Percentiles rank a stretch among this genome's conserved stretches.
Evolutionary conservation across 2,888 invertebrate species (phyloP).

Genomic region (Ennomos quercinarius): DNA sequence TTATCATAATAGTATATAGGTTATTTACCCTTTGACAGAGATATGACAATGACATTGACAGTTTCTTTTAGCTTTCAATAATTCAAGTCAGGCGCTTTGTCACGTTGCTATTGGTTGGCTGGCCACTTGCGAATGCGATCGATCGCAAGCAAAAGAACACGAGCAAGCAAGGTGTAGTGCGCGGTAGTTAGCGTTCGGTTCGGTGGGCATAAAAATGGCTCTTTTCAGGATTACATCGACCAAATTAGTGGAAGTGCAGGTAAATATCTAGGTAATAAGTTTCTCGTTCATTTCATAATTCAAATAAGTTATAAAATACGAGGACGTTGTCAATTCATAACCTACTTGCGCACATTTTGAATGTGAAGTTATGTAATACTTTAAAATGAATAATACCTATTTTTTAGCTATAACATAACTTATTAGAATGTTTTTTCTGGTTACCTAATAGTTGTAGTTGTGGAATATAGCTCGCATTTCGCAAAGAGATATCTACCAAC

Average conservation of each 20-base stretch:
- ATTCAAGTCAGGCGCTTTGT: too few relatives aligned
- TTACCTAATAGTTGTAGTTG: background rate
- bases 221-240: slow-evolving; percentile 88
- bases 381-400: slow-evolving; percentile 53
- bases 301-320: slow-evolving; percentile 5
- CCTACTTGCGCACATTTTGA: slow-evolving; percentile 59
- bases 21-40: too few relatives aligned
- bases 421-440: too few relatives aligned
- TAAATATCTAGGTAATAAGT: slow-evolving; percentile 54
- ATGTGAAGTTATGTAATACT: slow-evolving; percentile 64
- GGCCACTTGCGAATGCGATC: slow-evolving; percentile 67
- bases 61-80: too few relatives aligned
- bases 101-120: background rate
- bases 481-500: too few relatives aligned
- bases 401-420: background rate
- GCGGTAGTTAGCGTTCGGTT: slow-evolving; percentile 69
- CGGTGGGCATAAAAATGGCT: slow-evolving; percentile 84
- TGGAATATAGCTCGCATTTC: background rate
- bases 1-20: too few relatives aligned
- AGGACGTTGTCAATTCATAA: slow-evolving; percentile 47
- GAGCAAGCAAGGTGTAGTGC: slow-evolving; percentile 49
- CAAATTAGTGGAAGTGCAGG: slow-evolving; percentile 87
- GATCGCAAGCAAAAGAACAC: slow-evolving; percentile 70
- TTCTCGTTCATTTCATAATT: background rate
- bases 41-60: too few relatives aligned